Evolutionary conservation across 1,140 invertebrate genomes (phyloP), one percentile per base, ranked within the genome.

Genomic region (Luehdorfia chinensis): DNA sequence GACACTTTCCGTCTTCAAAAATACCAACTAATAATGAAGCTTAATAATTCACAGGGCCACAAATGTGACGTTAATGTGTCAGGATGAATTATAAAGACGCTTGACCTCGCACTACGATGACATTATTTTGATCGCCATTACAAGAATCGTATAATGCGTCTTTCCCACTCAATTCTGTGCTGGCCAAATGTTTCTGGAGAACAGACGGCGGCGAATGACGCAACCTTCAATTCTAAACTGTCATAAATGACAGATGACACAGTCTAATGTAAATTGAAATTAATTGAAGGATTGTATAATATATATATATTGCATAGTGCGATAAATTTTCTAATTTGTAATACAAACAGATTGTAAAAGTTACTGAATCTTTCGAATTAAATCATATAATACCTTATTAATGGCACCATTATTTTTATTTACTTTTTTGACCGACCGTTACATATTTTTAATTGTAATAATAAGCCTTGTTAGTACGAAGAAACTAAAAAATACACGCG

Each of bases 121-220:
- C 25, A 30, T 43, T 43, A 43, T 43, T 43, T 43, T 30, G 39
- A 30, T 16, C 15, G 14, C 37, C 21, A 27, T 18, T 28, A 30
- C 39, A 43, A 43, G 39, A 14, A 43, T 43, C 15, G 39, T 27
- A 9, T 36, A n/a, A 19, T 15, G n/a, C 32, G 32, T 37, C 8
- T 34, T 19, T 21, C 34, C 34, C 34, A 37, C 34, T 37, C 34
- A 21, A 37, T 37, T 37, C 18, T 2, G 12, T 16, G 11, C 34
- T 16, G 34, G 34, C 34, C 34, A 37, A 37, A 37, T 37, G n/a
- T 16, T 33, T 33, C n/a, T 33, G 32, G 32, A n/a, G n/a, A 33
- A 33, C 16, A 15, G 14, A n/a, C n/a, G 19, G 19, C 9, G 15
- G 16, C 8, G 9, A n/a, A 14, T 18, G 11, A 36, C 16, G 5